phyloP scores from a whole-genome alignment of 2,888 invertebrate genomes.

The Xylota segnis region DNA sequence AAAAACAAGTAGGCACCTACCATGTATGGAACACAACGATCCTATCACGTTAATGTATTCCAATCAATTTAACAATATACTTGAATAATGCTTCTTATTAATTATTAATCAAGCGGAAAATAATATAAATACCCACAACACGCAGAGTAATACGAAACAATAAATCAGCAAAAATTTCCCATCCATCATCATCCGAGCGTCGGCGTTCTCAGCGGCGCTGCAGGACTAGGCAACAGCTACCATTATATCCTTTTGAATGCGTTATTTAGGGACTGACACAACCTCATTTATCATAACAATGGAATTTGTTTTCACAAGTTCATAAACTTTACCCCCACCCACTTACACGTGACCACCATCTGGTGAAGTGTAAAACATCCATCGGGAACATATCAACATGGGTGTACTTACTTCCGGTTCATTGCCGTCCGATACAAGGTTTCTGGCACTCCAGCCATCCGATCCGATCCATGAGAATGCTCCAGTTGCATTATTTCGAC shows the following conservation, averaged over 20 bases:
- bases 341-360: constrained; percentile 40
- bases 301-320: constrained; percentile 53
- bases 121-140: constrained; percentile 45
- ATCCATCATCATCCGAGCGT: constrained; percentile 41
- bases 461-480: constrained; percentile 98
- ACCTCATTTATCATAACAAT: constrained; percentile 63
- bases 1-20: neutral
- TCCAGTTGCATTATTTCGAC: constrained; percentile 93
- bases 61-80: constrained; percentile 55
- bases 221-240: constrained; percentile 16
- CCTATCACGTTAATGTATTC: constrained; percentile 34
- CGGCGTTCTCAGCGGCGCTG: constrained; percentile 8
- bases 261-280: constrained; percentile 46
- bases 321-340: constrained; percentile 13
- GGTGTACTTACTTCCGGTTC: constrained; percentile 89
- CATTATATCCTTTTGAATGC: constrained; percentile 46
- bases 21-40: neutral
- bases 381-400: constrained; percentile 10
- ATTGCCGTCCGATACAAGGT: constrained; percentile 93
- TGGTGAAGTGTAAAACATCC: constrained; percentile 23
- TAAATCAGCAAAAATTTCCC: constrained; percentile 58
- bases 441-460: constrained; percentile 97
- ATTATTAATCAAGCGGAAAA: constrained; percentile 59
- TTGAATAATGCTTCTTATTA: constrained; percentile 46
- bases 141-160: constrained; percentile 37